Base-by-base conservation (phyloP, 2,113 vertebrate genomes). In the Prionailurus viverrinus region DNA sequence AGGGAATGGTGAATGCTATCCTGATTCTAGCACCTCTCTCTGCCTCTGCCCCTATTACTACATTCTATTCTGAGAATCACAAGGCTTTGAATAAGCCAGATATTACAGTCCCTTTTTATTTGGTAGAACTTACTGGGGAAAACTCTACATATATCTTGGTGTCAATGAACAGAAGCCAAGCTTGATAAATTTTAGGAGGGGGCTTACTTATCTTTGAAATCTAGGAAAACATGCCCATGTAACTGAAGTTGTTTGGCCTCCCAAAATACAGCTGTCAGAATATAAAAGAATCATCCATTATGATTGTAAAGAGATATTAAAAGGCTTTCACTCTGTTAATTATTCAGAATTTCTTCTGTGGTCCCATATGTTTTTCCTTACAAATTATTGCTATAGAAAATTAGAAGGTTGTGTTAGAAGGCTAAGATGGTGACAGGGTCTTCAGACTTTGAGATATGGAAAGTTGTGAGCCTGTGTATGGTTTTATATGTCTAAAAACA, bases 221-320 rank as follows among this genome's bases (percentile, higher is more conserved):
- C 23, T 53, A 65, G 15, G 53, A 82, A 61, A 93, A 33, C 0
- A 25, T 31, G 4, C 68, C 15, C 23, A n/a, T 61, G 15, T 36
- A 82, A 69, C 61, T 93, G 95, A 80, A 93, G 18, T 41, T 93
- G 48, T 90, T 63, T 86, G 18, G 8, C 23, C 10, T 94, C 36
- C 31, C 31, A 92, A 93, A 94, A 63, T 23, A 91, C n/a, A 94
- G 41, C 14, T 74, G 31, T 71, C 55, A 85, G 33, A 31, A 10
- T 79, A 66, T 68, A 55, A 84, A 90, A 92, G 14, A 96, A 80
- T 86, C 33, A 92, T 25, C n/a, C 53, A 53, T 81, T 90, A 27
- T 69, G 23, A 81, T 68, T 61, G 18, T 15, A 95, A 33, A 89
- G 13, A 19, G 23, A 81, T 76, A 90, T 51, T 68, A 69, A 85